These are phyloP conservation scores for Drosophila formosana DNA, from an alignment of 2,888 invertebrate genomes.

Conservation along the genomic window DNA sequence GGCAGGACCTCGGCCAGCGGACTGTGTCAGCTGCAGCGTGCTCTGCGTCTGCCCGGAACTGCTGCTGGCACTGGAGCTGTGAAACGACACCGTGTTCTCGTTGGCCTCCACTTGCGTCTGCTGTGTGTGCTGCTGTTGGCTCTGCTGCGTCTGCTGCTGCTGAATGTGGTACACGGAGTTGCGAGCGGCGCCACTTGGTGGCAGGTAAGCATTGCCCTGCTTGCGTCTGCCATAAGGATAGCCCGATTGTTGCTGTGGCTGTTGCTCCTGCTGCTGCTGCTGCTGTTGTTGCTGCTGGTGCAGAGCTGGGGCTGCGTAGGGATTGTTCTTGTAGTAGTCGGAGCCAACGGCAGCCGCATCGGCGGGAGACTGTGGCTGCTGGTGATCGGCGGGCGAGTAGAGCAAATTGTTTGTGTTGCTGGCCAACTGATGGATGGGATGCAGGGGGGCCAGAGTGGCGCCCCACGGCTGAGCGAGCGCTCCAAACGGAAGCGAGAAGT, in stretches of 20 bases:
- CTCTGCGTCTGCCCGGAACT: constrained; percentile 50
- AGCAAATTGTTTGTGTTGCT: constrained; percentile 85
- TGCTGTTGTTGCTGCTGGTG: constrained; percentile 68
- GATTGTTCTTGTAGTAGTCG: constrained; percentile 85
- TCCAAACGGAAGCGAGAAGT: constrained; percentile 85
- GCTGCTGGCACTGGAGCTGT: constrained; percentile 60
- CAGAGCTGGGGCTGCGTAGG: constrained; percentile 83
- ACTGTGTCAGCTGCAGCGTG: constrained; percentile 62
- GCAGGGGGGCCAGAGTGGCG: constrained; percentile 83
- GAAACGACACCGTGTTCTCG: constrained; percentile 74
- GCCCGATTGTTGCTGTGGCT: constrained; percentile 26
- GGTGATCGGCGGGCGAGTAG: constrained; percentile 85
- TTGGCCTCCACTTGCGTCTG: constrained; percentile 57
- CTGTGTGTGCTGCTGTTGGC: constrained; percentile 46
- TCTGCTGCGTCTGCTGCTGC: constrained; percentile 62
- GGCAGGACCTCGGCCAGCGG: constrained; percentile 69
- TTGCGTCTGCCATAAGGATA: constrained; percentile 79
- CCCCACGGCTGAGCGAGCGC: constrained; percentile 82
- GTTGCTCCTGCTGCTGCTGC: constrained; percentile 49
- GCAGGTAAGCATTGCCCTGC: constrained; percentile 83
- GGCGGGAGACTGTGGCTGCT: constrained; percentile 48
- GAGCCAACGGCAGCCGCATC: constrained; percentile 38
- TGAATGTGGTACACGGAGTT: constrained; percentile 78
- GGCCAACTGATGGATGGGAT: constrained; percentile 84
- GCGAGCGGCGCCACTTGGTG: constrained; percentile 75